Evolutionary conservation across 2,113 vertebrate genomes (phyloP).

Genomic region (Chrysemys picta): DNA sequence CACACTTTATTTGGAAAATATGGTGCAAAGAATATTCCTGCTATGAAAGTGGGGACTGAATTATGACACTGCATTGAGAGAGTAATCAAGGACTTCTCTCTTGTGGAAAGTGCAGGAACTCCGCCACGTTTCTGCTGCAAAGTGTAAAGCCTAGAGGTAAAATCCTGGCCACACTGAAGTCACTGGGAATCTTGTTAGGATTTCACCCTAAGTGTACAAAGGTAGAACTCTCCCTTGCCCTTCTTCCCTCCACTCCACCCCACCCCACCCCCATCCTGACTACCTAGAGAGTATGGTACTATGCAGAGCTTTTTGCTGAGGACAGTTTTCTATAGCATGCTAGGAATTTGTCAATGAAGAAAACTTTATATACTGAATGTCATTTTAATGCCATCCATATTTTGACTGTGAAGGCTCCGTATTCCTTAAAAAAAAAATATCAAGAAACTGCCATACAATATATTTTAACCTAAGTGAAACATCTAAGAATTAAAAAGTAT

Average conservation of each 20-base stretch:
- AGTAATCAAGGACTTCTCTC: neutral
- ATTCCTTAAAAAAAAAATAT: neutral
- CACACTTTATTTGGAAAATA: neutral
- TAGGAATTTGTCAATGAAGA: neutral
- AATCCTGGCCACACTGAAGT: neutral
- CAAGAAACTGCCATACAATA: neutral
- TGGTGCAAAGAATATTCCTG: neutral
- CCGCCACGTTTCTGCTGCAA: neutral
- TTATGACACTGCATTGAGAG: neutral
- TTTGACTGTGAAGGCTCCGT: neutral
- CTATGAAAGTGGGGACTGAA: neutral
- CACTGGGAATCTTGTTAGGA: neutral
- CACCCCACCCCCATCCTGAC: neutral
- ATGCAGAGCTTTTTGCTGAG: neutral
- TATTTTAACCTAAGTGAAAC: neutral
- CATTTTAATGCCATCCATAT: neutral
- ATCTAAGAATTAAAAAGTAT: neutral
- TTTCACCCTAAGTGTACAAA: neutral
- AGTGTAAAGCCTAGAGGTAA: neutral
- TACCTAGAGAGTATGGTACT: neutral
- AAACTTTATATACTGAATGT: neutral
- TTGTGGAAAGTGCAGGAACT: neutral
- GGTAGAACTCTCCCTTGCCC: neutral
- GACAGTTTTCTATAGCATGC: neutral
- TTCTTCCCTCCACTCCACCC: fast-evolving